Conservation (phyloP, 1,140 invertebrate genomes). For the Drosophila erecta region DNA sequence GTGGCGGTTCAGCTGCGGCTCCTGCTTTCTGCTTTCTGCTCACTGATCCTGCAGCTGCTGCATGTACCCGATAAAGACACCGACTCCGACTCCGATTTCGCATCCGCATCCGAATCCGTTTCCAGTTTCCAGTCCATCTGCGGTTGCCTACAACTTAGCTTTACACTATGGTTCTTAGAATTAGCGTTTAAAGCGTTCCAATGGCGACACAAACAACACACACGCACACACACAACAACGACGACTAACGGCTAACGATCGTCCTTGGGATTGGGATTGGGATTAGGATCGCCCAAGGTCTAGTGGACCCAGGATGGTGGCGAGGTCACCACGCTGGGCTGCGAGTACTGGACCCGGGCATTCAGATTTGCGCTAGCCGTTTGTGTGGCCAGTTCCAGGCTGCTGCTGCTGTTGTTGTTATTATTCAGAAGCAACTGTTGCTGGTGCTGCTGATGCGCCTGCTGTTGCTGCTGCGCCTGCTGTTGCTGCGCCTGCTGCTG, state of each 20-base stretch:
- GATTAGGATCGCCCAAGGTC: background rate
- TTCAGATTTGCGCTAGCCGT: slow-evolving; percentile 70
- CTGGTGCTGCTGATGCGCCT: slow-evolving; percentile 66
- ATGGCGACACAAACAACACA: slow-evolving; percentile 50
- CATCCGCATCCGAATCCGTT: slow-evolving; percentile 1
- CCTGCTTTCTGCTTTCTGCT: slow-evolving; percentile 10
- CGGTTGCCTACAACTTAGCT: slow-evolving; percentile 38
- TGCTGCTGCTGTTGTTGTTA: slow-evolving; percentile 71
- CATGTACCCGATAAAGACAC: slow-evolving; percentile 4
- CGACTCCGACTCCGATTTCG: background rate
- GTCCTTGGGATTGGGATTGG: background rate
- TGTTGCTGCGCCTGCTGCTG: slow-evolving; percentile 68
- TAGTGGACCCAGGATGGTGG: slow-evolving; percentile 90
- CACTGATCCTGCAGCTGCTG: slow-evolving; percentile 31
- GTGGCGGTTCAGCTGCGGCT: slow-evolving; percentile 65
- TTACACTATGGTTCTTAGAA: slow-evolving; percentile 76
- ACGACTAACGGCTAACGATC: slow-evolving; percentile 24
- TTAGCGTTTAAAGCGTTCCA: slow-evolving; percentile 67
- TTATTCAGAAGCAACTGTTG: slow-evolving; percentile 69
- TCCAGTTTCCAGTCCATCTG: slow-evolving; percentile 16
- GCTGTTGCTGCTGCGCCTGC: slow-evolving; percentile 50
- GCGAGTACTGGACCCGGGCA: slow-evolving; percentile 79
- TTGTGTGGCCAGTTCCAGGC: slow-evolving; percentile 70
- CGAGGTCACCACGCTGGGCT: slow-evolving; percentile 86
- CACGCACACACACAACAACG: slow-evolving; percentile 14